Conservation (phyloP, 1,140 invertebrate genomes). For the Proctacanthus coquilletti region DNA sequence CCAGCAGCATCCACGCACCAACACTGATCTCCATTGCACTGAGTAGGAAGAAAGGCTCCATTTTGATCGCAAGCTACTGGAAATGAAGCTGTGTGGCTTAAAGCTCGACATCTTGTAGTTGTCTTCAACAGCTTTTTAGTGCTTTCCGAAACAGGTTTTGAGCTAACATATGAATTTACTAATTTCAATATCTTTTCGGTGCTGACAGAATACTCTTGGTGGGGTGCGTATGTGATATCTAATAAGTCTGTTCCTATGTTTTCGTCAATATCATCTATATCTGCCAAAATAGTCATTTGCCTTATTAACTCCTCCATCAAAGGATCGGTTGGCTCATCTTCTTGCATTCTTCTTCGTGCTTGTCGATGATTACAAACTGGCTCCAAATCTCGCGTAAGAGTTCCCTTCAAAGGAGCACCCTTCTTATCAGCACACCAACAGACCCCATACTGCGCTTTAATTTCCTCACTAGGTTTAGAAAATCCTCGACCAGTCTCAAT, state of each 20-base stretch:
- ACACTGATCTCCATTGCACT: slow-evolving; percentile 49
- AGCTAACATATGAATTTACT: slow-evolving; percentile 25
- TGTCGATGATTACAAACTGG: slow-evolving; percentile 61
- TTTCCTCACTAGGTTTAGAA: not conserved
- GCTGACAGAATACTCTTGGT: not conserved
- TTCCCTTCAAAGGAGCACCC: slow-evolving; percentile 64
- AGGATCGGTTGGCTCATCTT: slow-evolving; percentile 19
- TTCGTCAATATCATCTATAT: slow-evolving; percentile 29
- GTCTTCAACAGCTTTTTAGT: slow-evolving; percentile 18
- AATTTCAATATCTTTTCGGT: slow-evolving; percentile 25
- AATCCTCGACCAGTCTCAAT: slow-evolving; percentile 10
- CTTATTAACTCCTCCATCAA: slow-evolving; percentile 46
- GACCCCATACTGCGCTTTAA: slow-evolving; percentile 33
- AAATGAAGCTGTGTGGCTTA: slow-evolving; percentile 37
- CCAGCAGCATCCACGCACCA: slow-evolving; percentile 80
- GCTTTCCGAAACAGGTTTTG: slow-evolving; percentile 13
- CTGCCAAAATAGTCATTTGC: slow-evolving; percentile 41
- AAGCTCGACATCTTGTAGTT: slow-evolving; percentile 44
- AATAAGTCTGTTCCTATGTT: slow-evolving; percentile 14
- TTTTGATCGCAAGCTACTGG: slow-evolving; percentile 43
- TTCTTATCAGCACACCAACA: slow-evolving; percentile 74
- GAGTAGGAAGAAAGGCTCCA: slow-evolving; percentile 55
- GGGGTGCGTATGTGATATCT: slow-evolving; percentile 11
- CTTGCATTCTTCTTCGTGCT: slow-evolving; percentile 38
- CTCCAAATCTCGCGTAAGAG: slow-evolving; percentile 50